A percentile compares a stretch with the other conserved stretches of the same genome.
Conservation (phyloP, 2,113 vertebrate genomes). For the Puntigrus tetrazona region DNA sequence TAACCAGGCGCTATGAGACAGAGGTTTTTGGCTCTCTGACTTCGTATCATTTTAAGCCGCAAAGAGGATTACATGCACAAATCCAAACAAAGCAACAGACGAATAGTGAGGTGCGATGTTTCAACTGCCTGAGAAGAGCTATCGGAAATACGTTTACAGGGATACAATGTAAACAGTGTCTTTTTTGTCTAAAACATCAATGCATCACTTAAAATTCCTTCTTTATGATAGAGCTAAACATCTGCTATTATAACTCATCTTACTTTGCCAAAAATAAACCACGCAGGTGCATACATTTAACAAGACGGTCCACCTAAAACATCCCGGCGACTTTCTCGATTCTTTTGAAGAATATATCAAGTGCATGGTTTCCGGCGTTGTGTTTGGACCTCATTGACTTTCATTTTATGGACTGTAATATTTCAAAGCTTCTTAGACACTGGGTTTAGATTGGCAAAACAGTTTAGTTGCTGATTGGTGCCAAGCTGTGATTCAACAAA, state of each 20-base stretch:
- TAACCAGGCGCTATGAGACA: conserved; percentile 46
- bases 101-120: conserved; percentile 31
- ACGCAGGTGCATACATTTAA: background rate
- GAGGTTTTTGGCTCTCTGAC: conserved; percentile 47
- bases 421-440: background rate
- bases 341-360: background rate
- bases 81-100: conserved; percentile 61
- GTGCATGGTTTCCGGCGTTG: background rate
- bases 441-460: background rate
- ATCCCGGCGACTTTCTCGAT: background rate
- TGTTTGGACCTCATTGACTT: background rate
- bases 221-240: background rate
- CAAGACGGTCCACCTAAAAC: background rate
- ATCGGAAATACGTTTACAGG: conserved; percentile 45
- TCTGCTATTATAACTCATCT: background rate
- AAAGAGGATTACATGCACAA: conserved; percentile 69
- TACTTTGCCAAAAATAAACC: background rate
- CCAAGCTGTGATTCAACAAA: conserved; percentile 19
- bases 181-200: conserved; percentile 2
- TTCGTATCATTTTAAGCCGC: conserved; percentile 62
- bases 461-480: background rate
- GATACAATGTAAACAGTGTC: conserved; percentile 22
- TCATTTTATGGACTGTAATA: background rate
- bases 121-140: conserved; percentile 45
- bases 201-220: background rate